A percentile compares a stretch with the other conserved stretches of the same genome.
phyloP scores from a whole-genome alignment of 1,140 invertebrate genomes.

The Rhyzopertha dominica region DNA sequence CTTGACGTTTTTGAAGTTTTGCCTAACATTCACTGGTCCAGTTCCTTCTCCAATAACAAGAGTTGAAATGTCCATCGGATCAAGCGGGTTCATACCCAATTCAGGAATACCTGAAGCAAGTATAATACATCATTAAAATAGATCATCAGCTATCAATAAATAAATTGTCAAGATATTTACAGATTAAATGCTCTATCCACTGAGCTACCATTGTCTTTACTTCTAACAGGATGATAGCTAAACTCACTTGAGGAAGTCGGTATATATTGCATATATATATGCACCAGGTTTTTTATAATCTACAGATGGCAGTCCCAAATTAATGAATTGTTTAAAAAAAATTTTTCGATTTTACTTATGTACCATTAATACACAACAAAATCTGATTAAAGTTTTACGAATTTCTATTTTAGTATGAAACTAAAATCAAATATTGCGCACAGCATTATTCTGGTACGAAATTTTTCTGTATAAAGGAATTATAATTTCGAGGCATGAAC shows the following conservation, averaged over 20 bases:
- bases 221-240: not conserved
- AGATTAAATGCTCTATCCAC: not conserved
- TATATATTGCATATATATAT: too few species aligned
- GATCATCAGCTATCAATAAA: not conserved
- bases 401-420: too few species aligned
- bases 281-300: too few species aligned
- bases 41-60: slow-evolving; percentile 52
- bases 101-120: slow-evolving; percentile 49
- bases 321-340: too few species aligned
- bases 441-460: too few species aligned
- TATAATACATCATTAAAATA: slow-evolving; percentile 4
- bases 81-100: slow-evolving; percentile 48
- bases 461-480: too few species aligned
- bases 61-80: slow-evolving; percentile 52
- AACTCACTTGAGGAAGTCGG: not conserved
- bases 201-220: not conserved
- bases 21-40: slow-evolving; percentile 53
- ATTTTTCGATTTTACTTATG: too few species aligned
- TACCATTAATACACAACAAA: too few species aligned
- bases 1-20: slow-evolving; percentile 55
- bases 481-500: too few species aligned
- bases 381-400: too few species aligned
- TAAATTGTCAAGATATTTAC: not conserved
- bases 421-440: too few species aligned
- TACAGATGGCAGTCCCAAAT: too few species aligned